phyloP scores from a whole-genome alignment of 2,888 invertebrate species.

The Chamaedrilus cognettii region DNA sequence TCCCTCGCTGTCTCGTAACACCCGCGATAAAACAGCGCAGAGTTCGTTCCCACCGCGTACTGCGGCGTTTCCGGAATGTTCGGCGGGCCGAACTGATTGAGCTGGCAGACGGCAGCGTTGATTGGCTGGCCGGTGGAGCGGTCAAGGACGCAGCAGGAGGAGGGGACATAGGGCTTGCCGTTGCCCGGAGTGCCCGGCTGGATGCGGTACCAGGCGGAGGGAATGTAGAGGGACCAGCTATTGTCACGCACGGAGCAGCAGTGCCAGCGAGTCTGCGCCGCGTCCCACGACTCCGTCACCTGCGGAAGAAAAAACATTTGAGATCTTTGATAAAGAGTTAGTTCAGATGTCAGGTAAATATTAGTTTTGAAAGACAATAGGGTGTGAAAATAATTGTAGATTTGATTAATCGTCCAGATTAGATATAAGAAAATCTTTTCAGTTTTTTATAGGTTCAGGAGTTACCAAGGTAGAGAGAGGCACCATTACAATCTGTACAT shows the following conservation, averaged over 20 bases:
- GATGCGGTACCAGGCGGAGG: constrained; percentile 24
- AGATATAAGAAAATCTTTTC: no score
- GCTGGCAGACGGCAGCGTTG: constrained; percentile 23
- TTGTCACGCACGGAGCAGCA: constrained; percentile 28
- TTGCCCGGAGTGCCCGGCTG: constrained; percentile 28
- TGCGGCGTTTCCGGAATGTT: constrained; percentile 14
- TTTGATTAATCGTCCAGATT: no score
- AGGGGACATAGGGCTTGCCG: constrained; percentile 27
- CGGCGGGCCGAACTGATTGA: constrained; percentile 22
- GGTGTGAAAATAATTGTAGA: no score
- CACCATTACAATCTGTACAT: no score
- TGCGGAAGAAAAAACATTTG: background rate
- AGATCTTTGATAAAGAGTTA: no score
- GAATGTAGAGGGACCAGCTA: constrained; percentile 28
- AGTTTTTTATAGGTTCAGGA: no score
- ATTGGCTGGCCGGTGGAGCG: constrained; percentile 8
- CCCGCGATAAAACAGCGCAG: constrained; percentile 11
- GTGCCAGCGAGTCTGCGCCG: constrained; percentile 21
- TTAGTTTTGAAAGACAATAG: no score
- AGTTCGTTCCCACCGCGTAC: constrained; percentile 13
- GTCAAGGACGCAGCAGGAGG: constrained; percentile 26
- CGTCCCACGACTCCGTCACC: constrained; percentile 12
- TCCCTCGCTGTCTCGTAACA: constrained; percentile 17
- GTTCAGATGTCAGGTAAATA: no score
- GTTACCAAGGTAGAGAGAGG: no score